Base-by-base conservation (phyloP, 2,888 invertebrate genomes). In the Agrotis segetum region DNA sequence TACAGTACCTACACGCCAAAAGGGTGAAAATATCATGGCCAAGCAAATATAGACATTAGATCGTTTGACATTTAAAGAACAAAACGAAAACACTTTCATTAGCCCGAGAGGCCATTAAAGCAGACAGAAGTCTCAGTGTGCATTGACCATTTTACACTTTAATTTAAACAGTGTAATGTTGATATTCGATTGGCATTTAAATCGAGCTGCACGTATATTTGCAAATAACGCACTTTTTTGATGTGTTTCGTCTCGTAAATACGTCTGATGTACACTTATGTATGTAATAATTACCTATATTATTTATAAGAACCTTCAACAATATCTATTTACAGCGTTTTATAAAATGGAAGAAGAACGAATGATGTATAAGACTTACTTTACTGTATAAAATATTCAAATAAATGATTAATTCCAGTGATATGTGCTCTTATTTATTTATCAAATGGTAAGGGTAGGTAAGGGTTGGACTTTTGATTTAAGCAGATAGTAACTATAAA, bases 391-490 rank as follows among this genome's bases (percentile, higher is more conserved):
- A 49, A 34, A 16, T 58, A 73, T 13, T 58, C 1, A 58, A 73
- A 73, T 63, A 71, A 71, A 77, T 40, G 34, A 71, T 77, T 50
- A 53, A 71, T 19, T 58, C 46, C 16, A 59, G 46, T 71, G 76
- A 71, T 77, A 77, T 63, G 66, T 77, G 19, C 6, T 63, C n/a
- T 53, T 59, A 49, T 69, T 69, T 21, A 34, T 62, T 59, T 60
- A 46, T 19, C 13, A 55, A 65, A 40, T 50, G 46, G 34, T 58
- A 17, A 5, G n/a, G n/a, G n/a, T n/a, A n/a, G 29, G n/a, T 44
- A 50, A n/a, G 49, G 16, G 4, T 34, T 14, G 29, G 7, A 40
- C 55, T 21, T 44, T 56, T 13, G 0, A 49, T 44, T n/a, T 19
- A 44, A 9, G 1, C 16, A 19, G 5, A 14, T 19, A 29, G 29